Percentiles rank a stretch among this genome's conserved stretches.
Evolutionary conservation across 2,888 invertebrate species (phyloP).

Genomic region (Chrysolina haemoptera): DNA sequence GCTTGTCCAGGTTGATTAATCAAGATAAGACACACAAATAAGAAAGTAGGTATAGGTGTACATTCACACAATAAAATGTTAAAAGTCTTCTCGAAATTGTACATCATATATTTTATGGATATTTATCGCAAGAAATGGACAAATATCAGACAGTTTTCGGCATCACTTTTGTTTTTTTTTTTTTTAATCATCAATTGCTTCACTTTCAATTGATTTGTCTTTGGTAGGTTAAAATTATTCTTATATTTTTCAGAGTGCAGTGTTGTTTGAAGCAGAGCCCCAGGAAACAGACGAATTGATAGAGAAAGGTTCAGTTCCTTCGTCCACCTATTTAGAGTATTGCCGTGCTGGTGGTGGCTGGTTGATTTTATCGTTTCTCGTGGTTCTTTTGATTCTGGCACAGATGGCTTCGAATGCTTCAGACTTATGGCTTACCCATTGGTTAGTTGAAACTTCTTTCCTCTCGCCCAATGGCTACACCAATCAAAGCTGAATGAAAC

Average conservation of each 20-base stretch:
- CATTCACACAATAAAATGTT: no score
- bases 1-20: no score
- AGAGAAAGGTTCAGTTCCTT: conserved; percentile 77
- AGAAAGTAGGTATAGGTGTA: no score
- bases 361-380: conserved; percentile 72
- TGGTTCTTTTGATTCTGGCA: conserved; percentile 75
- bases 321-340: conserved; percentile 78
- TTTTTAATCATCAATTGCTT: no score
- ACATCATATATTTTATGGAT: no score
- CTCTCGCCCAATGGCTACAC: not conserved
- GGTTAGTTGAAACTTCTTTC: conserved; percentile 73
- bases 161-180: no score
- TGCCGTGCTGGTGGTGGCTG: conserved; percentile 79
- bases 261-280: conserved; percentile 67
- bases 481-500: not conserved
- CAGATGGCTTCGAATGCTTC: conserved; percentile 80
- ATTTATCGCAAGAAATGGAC: no score
- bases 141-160: no score
- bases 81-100: no score
- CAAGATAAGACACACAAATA: no score
- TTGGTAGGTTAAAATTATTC: no score
- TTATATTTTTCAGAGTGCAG: conserved; percentile 29
- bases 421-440: conserved; percentile 85
- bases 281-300: conserved; percentile 78
- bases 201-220: no score